Percentiles rank a stretch among this genome's conserved stretches.
Evolutionary conservation across 2,113 vertebrate genomes (phyloP).

Genomic region (Nycticebus coucang): DNA sequence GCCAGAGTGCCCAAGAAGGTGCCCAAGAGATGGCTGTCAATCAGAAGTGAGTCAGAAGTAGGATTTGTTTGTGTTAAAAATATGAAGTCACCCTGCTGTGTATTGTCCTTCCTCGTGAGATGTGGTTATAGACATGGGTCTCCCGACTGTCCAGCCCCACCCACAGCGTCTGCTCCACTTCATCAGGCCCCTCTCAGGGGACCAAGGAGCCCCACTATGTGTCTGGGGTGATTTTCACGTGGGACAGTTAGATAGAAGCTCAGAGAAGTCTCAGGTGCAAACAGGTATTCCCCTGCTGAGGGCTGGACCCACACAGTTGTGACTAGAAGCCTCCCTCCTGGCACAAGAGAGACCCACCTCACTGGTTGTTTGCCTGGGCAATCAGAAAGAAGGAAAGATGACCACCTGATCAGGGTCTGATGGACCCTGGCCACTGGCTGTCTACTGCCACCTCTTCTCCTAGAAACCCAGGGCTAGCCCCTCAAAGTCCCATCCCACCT

Average conservation of each 20-base stretch:
- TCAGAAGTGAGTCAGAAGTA: background rate
- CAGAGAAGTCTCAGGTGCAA: background rate
- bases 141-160: background rate
- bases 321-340: background rate
- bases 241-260: background rate
- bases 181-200: background rate
- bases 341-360: background rate
- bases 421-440: background rate
- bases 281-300: background rate
- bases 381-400: background rate
- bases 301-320: background rate
- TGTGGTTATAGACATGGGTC: background rate
- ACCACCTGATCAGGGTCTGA: no score
- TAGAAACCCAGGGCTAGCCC: background rate
- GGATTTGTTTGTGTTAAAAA: background rate
- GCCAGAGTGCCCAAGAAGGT: background rate
- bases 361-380: background rate
- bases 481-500: background rate
- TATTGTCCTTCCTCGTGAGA: background rate
- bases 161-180: background rate
- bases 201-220: background rate
- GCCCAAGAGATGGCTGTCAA: background rate
- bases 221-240: background rate
- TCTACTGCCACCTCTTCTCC: background rate
- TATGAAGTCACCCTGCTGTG: background rate